A percentile compares a stretch with the other conserved stretches of the same genome.
Evolutionary conservation across 2,888 invertebrate genomes (phyloP).

Genomic region (Globia sparganii): DNA sequence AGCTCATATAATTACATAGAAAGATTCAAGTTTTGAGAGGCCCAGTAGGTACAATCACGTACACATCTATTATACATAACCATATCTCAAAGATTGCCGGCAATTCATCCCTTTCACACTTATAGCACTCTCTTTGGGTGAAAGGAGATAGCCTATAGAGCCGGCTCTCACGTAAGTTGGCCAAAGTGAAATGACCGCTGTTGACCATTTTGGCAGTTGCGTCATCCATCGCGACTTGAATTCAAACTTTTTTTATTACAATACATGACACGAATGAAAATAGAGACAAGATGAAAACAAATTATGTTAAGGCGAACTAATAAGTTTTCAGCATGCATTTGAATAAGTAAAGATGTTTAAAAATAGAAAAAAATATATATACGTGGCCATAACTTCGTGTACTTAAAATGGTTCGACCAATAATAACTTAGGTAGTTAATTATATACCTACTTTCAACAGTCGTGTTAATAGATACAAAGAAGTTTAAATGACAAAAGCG

Average conservation of each 20-base stretch:
- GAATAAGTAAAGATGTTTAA: neutral
- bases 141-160: slow-evolving; percentile 77
- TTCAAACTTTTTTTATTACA: slow-evolving; percentile 75
- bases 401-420: neutral
- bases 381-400: neutral
- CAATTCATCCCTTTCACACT: slow-evolving; percentile 72
- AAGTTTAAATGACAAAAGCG: slow-evolving; percentile 36
- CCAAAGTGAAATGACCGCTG: slow-evolving; percentile 90
- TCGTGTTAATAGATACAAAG: slow-evolving; percentile 19
- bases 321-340: neutral
- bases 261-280: slow-evolving; percentile 72
- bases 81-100: slow-evolving; percentile 67
- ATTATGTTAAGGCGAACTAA: slow-evolving; percentile 18
- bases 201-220: slow-evolving; percentile 88
- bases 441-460: neutral
- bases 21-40: slow-evolving; percentile 76
- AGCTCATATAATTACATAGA: slow-evolving; percentile 57
- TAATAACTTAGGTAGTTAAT: neutral
- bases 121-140: slow-evolving; percentile 61
- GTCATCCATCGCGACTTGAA: slow-evolving; percentile 85
- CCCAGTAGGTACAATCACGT: slow-evolving; percentile 71
- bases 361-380: neutral
- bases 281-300: slow-evolving; percentile 55
- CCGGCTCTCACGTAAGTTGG: slow-evolving; percentile 86
- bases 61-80: slow-evolving; percentile 71